These are phyloP conservation scores for Plagodis pulveraria DNA, from an alignment of 2,888 invertebrate genomes.

Conservation along the genomic window DNA sequence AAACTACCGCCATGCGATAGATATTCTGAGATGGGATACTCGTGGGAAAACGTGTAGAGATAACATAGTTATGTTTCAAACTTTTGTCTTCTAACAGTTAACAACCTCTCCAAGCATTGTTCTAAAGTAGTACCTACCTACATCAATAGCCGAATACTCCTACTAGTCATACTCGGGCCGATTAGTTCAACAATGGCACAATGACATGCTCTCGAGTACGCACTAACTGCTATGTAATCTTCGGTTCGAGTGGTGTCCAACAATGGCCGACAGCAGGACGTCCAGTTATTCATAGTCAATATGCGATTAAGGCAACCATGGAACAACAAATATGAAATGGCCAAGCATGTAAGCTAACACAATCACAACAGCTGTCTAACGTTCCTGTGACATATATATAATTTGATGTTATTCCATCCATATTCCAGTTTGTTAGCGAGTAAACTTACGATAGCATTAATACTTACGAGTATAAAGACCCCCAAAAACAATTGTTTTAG, in stretches of 20 bases:
- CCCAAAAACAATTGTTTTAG: no score
- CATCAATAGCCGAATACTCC: neutral
- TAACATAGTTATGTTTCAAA: neutral
- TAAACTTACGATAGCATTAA: no score
- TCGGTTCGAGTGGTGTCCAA: neutral
- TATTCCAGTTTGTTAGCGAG: no score
- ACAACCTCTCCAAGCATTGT: neutral
- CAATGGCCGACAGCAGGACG: constrained; percentile 1
- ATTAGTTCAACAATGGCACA: constrained; percentile 9
- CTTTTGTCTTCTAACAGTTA: neutral
- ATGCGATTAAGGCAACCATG: no score
- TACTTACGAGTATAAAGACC: no score
- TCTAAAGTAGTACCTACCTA: neutral
- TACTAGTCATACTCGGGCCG: constrained; percentile 2
- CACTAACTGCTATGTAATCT: neutral
- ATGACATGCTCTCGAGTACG: neutral
- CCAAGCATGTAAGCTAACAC: no score
- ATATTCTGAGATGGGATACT: neutral
- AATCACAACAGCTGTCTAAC: no score
- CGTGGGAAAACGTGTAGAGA: neutral
- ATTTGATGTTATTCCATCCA: no score
- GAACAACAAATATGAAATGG: no score
- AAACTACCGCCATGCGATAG: neutral
- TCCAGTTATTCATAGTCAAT: constrained; percentile 11
- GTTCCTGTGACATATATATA: no score